A percentile compares a stretch with the other conserved stretches of the same genome.
These are phyloP conservation scores for Apostichopus californicus DNA, from an alignment of 35 echinoderm and acorn worm genomes.

Conservation along the genomic window DNA sequence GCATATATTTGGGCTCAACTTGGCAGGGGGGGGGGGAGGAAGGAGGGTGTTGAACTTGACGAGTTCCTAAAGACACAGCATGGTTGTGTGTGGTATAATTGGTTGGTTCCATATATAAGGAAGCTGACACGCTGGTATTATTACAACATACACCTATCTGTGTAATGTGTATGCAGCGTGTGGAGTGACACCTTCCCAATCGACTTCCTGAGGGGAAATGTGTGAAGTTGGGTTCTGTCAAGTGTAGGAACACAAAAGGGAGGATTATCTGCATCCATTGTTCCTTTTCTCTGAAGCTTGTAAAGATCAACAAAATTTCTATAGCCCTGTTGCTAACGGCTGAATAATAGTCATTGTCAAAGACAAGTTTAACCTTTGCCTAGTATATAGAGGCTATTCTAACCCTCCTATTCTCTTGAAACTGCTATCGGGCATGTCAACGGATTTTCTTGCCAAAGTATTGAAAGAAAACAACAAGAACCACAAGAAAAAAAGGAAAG, in stretches of 20 bases:
- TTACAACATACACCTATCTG: no score
- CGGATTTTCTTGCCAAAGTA: background rate
- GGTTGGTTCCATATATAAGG: no score
- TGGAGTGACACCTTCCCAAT: background rate
- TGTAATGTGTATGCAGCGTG: no score
- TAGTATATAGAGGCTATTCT: background rate
- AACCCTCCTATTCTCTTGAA: background rate
- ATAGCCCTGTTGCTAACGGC: background rate
- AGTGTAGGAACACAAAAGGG: background rate
- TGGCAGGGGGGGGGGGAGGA: no score
- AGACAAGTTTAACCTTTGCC: background rate
- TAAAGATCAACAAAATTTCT: background rate
- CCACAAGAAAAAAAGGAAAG: no score
- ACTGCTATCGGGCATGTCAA: background rate
- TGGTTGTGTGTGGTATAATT: no score
- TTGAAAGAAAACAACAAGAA: background rate
- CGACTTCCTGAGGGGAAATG: conserved; percentile 12
- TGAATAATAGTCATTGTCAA: background rate
- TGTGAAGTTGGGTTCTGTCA: background rate
- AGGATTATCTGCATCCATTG: background rate
- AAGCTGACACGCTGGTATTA: no score
- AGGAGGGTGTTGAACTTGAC: no score
- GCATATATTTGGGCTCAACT: no score
- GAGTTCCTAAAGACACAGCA: no score
- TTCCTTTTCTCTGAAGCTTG: background rate